Percentiles rank a stretch among this genome's conserved stretches.
These are phyloP conservation scores for Octodon degus DNA, from an alignment of 2,113 vertebrate genomes.

Conservation along the genomic window DNA sequence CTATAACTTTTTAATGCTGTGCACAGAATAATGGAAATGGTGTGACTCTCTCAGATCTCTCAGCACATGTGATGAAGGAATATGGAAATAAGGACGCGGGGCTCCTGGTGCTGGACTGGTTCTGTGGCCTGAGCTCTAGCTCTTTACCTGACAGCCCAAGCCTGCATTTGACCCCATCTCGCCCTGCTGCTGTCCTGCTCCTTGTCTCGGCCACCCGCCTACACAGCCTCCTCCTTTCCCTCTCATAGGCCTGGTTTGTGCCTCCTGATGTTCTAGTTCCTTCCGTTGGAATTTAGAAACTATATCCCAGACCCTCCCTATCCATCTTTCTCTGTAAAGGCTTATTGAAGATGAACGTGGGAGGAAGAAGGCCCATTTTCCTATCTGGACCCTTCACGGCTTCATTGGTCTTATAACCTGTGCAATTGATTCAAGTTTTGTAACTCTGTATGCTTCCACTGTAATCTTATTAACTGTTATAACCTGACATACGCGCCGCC, in stretches of 20 bases:
- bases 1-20: background rate
- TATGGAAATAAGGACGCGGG: background rate
- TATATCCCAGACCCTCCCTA: background rate
- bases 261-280: background rate
- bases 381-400: background rate
- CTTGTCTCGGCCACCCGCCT: background rate
- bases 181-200: background rate
- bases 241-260: background rate
- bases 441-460: too few species aligned
- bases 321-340: background rate
- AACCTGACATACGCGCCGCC: too few species aligned
- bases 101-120: background rate
- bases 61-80: background rate
- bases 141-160: background rate
- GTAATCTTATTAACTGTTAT: too few species aligned
- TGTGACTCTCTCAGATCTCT: background rate
- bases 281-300: background rate
- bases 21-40: background rate
- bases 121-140: background rate
- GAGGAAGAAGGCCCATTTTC: background rate
- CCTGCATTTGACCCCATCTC: background rate
- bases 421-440: too few species aligned
- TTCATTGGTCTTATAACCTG: background rate
- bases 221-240: background rate
- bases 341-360: background rate